phyloP scores from a whole-genome alignment of 2,113 vertebrate genomes.

The Pluvialis apricaria region DNA sequence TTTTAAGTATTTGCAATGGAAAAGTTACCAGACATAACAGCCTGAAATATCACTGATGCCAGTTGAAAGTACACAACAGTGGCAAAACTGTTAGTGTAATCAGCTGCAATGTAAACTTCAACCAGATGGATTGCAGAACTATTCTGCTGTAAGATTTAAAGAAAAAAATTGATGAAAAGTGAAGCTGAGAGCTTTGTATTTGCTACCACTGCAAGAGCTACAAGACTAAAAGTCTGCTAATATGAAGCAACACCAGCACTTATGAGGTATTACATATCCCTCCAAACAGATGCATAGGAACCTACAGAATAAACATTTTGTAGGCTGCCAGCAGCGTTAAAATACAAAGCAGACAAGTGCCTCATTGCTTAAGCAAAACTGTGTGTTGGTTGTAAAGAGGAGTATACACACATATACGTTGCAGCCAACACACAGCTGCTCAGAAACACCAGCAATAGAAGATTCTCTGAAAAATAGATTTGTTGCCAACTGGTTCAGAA shows the following conservation, averaged over 20 bases:
- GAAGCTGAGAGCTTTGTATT: not conserved
- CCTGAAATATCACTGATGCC: not conserved
- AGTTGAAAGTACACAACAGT: not conserved
- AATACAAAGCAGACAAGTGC: not conserved
- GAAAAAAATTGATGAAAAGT: not conserved
- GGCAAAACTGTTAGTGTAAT: not conserved
- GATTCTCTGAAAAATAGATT: not conserved
- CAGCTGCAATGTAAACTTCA: not conserved
- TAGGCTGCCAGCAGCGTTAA: not conserved
- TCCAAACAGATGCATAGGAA: not conserved
- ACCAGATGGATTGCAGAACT: not conserved
- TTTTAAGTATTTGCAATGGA: not conserved
- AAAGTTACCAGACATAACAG: not conserved
- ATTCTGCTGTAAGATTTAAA: not conserved
- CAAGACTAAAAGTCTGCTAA: not conserved
- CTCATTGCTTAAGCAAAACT: conserved; percentile 28
- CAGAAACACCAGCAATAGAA: not conserved
- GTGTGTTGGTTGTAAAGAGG: not conserved
- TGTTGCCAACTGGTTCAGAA: not conserved
- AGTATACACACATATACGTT: not conserved
- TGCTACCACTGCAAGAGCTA: not conserved
- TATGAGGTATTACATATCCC: not conserved
- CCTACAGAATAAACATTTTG: not conserved
- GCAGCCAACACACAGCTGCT: conserved; percentile 44
- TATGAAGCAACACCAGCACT: not conserved